Base-by-base conservation (phyloP, 2,888 invertebrate species). In the Syrphus vitripennis region DNA sequence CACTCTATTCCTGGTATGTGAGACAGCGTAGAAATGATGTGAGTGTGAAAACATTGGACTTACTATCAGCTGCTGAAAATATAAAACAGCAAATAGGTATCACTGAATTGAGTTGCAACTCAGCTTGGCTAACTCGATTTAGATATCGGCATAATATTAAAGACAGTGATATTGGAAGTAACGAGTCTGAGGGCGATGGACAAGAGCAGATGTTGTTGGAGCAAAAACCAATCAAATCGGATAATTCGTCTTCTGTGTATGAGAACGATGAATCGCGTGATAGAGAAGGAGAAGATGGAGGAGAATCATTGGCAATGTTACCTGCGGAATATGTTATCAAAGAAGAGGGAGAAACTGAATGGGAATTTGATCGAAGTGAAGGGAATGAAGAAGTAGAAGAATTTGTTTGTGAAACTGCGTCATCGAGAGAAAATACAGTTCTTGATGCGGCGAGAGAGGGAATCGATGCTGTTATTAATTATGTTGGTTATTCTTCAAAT, bases 391-490 rank as follows among this genome's bases (percentile, higher is more conserved):
- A 29, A 10, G 45, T 24, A 9, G 42, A 40, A 10, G n/a, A n/a
- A 12, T 29, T 24, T 45, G 24, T 21, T 24, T 6, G 24, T 6
- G 48, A 7, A 26, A 26, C 24, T 14, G 6, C 50, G 2, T 45
- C n/a, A n/a, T n/a, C 1, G 34, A 48, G 3, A n/a, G 67, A 74
- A 14, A 40, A 37, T n/a, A 3, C 31, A 5, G 61, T 14, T n/a
- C 9, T 75, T 0, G 50, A 75, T 10, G 53, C 75, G 2, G 80
- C 80, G 14, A 31, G 53, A 19, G 42, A 75, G 0, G 80, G 80
- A 34, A 81, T 81, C 42, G 80, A 81, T 34, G 80, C 75, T 1
- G 69, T 81, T 12, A 69, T 81, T 14, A 81, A 75, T 34, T 81
- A 70, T 34, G 55, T 81, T 3, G 80, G 80, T 19, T 63, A 19